Conservation (phyloP, 1,140 invertebrate species). For the Neuroterus valhalla region DNA sequence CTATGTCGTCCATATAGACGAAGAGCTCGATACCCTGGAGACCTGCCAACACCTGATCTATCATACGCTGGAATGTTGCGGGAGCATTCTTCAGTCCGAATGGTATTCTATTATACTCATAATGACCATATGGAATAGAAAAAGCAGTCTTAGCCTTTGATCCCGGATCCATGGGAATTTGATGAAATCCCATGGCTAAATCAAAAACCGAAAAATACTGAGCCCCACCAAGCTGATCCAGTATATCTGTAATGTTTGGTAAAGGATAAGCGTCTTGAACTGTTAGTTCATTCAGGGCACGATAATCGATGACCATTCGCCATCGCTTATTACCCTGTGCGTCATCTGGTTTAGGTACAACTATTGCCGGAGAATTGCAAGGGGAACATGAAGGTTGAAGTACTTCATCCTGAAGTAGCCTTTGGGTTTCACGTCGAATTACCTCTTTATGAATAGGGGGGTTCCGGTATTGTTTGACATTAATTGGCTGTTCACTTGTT, state of each 20-base stretch:
- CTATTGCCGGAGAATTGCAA: constrained; percentile 43
- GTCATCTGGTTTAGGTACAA: constrained; percentile 45
- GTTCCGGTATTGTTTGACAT: constrained; percentile 47
- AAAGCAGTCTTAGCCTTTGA: neutral
- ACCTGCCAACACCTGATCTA: too few species aligned
- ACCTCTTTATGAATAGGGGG: constrained; percentile 43
- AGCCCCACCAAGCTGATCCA: constrained; percentile 10
- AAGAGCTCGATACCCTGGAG: constrained; percentile 38
- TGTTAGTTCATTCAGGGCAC: too few species aligned
- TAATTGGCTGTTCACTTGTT: constrained; percentile 38
- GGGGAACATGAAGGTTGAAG: constrained; percentile 36
- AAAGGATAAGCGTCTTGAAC: too few species aligned
- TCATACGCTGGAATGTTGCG: too few species aligned
- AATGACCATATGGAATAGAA: neutral
- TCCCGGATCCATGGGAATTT: constrained; percentile 2
- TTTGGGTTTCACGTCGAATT: constrained; percentile 30
- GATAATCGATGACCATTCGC: too few species aligned
- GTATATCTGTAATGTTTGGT: neutral
- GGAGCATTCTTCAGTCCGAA: constrained; percentile 11
- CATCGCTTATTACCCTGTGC: constrained; percentile 40
- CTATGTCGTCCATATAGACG: constrained; percentile 44
- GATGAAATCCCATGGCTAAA: constrained; percentile 8
- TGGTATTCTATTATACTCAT: constrained; percentile 5
- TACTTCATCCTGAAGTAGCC: constrained; percentile 38
- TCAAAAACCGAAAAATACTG: constrained; percentile 21